Evolutionary conservation across 2,113 vertebrate species (phyloP), one percentile per base, ranked within the genome.

Genomic region (Morphnarchus princeps): DNA sequence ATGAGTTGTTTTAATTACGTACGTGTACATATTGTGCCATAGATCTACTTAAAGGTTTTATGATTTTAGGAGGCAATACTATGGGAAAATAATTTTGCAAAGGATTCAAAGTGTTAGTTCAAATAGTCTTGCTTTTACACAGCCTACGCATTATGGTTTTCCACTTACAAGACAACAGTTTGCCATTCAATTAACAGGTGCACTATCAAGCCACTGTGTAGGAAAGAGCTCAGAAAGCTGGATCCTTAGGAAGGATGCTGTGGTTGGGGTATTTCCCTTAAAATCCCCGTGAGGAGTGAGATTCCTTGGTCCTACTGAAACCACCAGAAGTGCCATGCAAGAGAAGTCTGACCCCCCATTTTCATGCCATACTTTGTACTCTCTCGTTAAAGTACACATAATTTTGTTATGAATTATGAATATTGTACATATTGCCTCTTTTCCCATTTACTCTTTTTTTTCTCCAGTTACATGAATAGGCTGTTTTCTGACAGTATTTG

Each of bases 111-210:
- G 17, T 6, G 11, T 69, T n/a, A 16, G 16, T 62, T 38, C 54
- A 36, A 18, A 17, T 10, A 43, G 20, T 8, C 47, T 26, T 16
- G 21, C 13, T 67, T 47, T 58, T 47, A 20, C 17, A 4, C 32
- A 4, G 18, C 14, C 0, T 19, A 6, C 1, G 1, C 0, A 0
- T 13, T 31, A 5, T 1, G 7, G 6, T 12, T 71, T 59, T 25
- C 36, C 34, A 8, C 7, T 13, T 13, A 3, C 22, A 67, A 52
- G 67, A 20, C 12, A 10, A 1, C 2, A 29, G n/a, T 42, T 62
- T 58, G 17, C 57, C 12, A 1, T 14, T n/a, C 21, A 29, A 2
- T 45, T 21, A 4, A 7, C 10, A 22, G 45, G 7, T 1, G 16
- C 15, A 17, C 0, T 5, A 3, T 8, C 36, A 12, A 80, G 7